Conservation (phyloP, 2,888 invertebrate species). For the Ceratothoa steindachneri region DNA sequence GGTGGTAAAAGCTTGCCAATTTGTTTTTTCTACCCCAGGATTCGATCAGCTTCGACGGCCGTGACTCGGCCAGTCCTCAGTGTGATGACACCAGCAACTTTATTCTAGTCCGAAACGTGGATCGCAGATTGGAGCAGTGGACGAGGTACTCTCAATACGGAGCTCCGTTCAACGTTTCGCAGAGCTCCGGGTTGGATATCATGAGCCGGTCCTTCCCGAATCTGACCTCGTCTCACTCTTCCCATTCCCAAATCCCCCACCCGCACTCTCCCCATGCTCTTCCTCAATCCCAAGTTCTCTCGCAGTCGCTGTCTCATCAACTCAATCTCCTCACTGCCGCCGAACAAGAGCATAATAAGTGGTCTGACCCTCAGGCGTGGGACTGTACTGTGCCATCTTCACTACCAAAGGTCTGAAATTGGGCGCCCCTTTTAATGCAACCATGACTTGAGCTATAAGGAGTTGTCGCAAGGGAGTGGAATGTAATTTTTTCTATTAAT, state of each 20-base stretch:
- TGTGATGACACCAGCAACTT: conserved; percentile 47
- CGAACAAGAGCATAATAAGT: conserved; percentile 32
- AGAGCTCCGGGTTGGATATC: conserved; percentile 38
- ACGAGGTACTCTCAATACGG: conserved; percentile 45
- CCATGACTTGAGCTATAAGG: too few species aligned
- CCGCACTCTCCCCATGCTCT: conserved; percentile 18
- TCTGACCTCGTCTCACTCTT: conserved; percentile 5
- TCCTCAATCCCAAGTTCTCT: conserved; percentile 32
- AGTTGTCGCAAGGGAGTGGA: too few species aligned
- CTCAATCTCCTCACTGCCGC: conserved; percentile 28
- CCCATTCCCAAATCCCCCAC: neutral
- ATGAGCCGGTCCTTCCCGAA: conserved; percentile 45
- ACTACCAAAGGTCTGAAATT: conserved; percentile 40
- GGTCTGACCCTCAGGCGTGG: conserved; percentile 34
- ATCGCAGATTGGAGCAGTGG: conserved; percentile 46
- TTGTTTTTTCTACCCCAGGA: too few species aligned
- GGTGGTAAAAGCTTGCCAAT: too few species aligned
- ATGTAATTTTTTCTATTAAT: neutral
- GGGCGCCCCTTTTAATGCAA: too few species aligned
- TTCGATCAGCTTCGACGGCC: conserved; percentile 38
- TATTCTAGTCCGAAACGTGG: conserved; percentile 43
- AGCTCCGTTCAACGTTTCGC: conserved; percentile 43
- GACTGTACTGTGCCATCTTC: conserved; percentile 35
- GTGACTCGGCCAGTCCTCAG: conserved; percentile 41
- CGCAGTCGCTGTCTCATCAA: conserved; percentile 42